Conservation (phyloP, 2,888 invertebrate genomes). For the Cheilosia vernalis region DNA sequence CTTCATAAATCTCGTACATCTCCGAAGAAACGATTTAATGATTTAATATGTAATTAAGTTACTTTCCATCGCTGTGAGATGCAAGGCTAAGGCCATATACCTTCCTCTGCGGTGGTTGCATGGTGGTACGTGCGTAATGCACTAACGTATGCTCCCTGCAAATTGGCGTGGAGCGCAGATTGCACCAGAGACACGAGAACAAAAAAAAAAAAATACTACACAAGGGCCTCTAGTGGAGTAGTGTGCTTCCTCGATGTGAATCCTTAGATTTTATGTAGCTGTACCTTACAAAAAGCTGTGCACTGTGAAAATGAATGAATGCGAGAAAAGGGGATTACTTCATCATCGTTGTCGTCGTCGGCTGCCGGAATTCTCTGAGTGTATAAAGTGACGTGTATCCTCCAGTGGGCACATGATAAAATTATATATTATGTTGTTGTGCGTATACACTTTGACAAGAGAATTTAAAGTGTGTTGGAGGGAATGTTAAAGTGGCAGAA, state of each 20-base stretch:
- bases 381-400: slow-evolving; percentile 48
- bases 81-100: neutral
- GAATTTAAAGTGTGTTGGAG: slow-evolving; percentile 17
- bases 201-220: slow-evolving; percentile 22
- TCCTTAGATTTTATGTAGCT: slow-evolving; percentile 9
- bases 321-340: slow-evolving; percentile 4
- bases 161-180: slow-evolving; percentile 49
- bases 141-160: slow-evolving; percentile 34
- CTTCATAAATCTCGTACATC: slow-evolving; percentile 42
- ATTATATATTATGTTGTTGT: slow-evolving; percentile 20
- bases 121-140: slow-evolving; percentile 49
- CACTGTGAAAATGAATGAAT: slow-evolving; percentile 28
- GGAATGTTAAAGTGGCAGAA: slow-evolving; percentile 22
- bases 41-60: slow-evolving; percentile 48
- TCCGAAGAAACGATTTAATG: slow-evolving; percentile 51
- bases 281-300: slow-evolving; percentile 23
- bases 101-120: slow-evolving; percentile 2
- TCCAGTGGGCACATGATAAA: slow-evolving; percentile 37
- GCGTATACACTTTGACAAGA: slow-evolving; percentile 45
- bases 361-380: slow-evolving; percentile 22
- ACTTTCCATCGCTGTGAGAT: neutral
- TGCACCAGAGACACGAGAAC: slow-evolving; percentile 27
- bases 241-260: slow-evolving; percentile 21
- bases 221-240: slow-evolving; percentile 32
- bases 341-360: neutral